Evolutionary conservation across 1,140 invertebrate species (phyloP), one percentile per base, ranked within the genome.

Genomic region (Helicoverpa zea): DNA sequence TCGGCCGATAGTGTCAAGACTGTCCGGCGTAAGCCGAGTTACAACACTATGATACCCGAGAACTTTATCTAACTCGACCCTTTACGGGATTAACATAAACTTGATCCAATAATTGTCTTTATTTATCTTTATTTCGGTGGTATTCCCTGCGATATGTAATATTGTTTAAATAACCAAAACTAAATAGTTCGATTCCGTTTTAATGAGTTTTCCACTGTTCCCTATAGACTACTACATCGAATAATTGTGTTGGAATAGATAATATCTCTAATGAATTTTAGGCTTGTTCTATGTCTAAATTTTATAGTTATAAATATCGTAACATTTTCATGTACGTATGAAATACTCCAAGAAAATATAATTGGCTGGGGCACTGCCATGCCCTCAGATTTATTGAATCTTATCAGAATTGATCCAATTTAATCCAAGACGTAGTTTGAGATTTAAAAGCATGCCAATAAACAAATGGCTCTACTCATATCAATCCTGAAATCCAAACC

Each of bases 81-180:
- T 90, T 90, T 89, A 89, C 83, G 87, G 89, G 86, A 88, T 90
- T 90, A 90, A 86, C 85, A 88, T 88, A 86, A 85, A 87, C 85
- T 86, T 89, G 84, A 87, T 82, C 86, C 83, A 87, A 84, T 80
- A 89, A 87, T 89, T 90, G 86, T 88, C 86, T 87, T 84, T 88
- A 85, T 88, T 90, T 90, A 86, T 88, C 84, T 90, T 85, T 84
- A 79, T 77, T 30, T 47, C 59, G 18, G 52, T 63, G 16, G 61
- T 47, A 63, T 13, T 52, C 63, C 29, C 29, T n/a, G 18, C 43
- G 18, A 68, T 76, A 56, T 80, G 35, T 64, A 12, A 54, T 74
- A 61, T 54, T 47, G 72, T 66, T 77, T 64, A 66, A 77, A 77
- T 54, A 23, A 66, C 30, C 35, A 52, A 5, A n/a, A 29, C 9